A percentile compares a stretch with the other conserved stretches of the same genome.
Evolutionary conservation across 30 jellyfish, hydroid and myxozoan species (phyloP).

Genomic region (Cassiopea xamachana): DNA sequence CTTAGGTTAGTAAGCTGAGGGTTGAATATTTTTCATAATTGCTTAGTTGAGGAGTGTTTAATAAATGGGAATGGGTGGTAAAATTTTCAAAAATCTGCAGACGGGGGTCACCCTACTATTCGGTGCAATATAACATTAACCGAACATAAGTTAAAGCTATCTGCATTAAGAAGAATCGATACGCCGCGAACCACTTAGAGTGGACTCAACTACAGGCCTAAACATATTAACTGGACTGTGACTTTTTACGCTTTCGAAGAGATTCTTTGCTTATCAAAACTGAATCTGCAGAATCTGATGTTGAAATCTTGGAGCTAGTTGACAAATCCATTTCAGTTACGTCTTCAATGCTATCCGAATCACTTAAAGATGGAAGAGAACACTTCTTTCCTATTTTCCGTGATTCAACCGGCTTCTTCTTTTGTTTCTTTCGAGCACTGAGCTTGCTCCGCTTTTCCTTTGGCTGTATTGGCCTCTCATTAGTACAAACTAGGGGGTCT

Average conservation of each 20-base stretch:
- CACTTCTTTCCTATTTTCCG: background rate
- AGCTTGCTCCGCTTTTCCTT: background rate
- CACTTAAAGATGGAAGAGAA: background rate
- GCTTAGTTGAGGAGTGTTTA: too few species aligned
- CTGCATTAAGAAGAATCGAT: too few species aligned
- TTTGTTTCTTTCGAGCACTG: background rate
- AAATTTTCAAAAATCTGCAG: too few species aligned
- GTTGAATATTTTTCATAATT: too few species aligned
- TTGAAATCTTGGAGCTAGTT: background rate
- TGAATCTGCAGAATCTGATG: background rate
- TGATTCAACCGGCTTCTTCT: background rate
- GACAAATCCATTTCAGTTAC: constrained; percentile 1
- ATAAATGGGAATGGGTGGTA: too few species aligned
- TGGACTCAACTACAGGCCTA: too few species aligned
- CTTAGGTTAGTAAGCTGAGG: too few species aligned
- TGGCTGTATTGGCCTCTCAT: background rate
- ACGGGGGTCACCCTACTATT: too few species aligned
- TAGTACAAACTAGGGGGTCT: background rate
- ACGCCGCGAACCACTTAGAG: too few species aligned
- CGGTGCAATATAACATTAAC: too few species aligned
- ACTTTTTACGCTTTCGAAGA: background rate
- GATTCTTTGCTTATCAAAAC: constrained; percentile 22
- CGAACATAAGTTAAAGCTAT: too few species aligned
- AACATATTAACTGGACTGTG: background rate
- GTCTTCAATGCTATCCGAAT: background rate